phyloP scores from a whole-genome alignment of 2,888 invertebrate genomes.

The Nysson spinosus region DNA sequence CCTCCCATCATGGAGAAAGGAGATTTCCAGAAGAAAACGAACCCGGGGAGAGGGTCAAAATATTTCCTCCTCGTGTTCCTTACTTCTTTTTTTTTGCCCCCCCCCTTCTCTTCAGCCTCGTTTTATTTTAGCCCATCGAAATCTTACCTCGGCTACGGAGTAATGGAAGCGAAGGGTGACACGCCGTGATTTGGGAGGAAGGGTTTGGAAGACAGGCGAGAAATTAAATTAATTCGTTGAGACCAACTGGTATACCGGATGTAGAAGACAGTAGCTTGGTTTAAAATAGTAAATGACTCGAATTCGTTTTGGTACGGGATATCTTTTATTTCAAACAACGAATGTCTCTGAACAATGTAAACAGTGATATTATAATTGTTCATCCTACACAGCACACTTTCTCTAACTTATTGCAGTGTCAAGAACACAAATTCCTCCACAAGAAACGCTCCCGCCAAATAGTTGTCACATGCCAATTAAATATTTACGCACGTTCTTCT shows the following conservation, averaged over 20 bases:
- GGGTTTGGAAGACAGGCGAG: not conserved
- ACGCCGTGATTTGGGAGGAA: not conserved
- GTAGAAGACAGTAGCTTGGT: no score
- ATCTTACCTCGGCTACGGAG: slow-evolving; percentile 11
- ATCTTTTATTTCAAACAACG: no score
- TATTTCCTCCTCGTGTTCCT: slow-evolving; percentile 21
- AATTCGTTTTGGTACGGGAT: no score
- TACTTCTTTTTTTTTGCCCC: slow-evolving; percentile 16
- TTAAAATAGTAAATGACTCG: no score
- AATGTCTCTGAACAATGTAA: no score
- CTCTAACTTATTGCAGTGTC: no score
- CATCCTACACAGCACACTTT: no score
- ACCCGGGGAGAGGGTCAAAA: slow-evolving; percentile 32
- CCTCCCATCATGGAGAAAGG: not conserved
- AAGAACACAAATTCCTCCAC: no score
- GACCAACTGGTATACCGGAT: not conserved
- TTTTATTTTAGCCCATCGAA: slow-evolving; percentile 13
- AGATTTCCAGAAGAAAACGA: slow-evolving; percentile 2
- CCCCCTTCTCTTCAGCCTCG: slow-evolving; percentile 13
- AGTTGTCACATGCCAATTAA: no score
- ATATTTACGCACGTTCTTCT: not conserved
- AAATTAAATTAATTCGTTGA: not conserved
- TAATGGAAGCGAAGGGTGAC: not conserved
- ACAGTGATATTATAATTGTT: no score
- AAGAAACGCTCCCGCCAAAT: no score